Conservation (phyloP, 1,140 invertebrate species). For the Brachionus rubens region DNA sequence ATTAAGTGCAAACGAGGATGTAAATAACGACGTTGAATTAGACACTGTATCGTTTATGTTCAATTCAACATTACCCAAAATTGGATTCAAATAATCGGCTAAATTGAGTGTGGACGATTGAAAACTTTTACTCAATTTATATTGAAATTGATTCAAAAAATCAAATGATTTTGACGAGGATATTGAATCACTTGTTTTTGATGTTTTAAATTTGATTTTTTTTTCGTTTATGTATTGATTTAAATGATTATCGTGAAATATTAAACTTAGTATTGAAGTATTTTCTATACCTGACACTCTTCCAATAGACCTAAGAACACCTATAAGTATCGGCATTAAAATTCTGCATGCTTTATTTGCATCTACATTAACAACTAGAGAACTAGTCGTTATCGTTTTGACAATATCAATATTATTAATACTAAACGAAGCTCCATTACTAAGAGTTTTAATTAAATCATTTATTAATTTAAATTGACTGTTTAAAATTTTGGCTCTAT, state of each 20-base stretch:
- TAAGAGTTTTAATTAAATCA: conserved; percentile 48
- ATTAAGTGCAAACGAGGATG: conserved; percentile 17
- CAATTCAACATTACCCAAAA: conserved; percentile 11
- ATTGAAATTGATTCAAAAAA: background rate
- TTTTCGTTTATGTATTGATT: conserved; percentile 11
- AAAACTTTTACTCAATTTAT: background rate
- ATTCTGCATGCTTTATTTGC: conserved; percentile 27
- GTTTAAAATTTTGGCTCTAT: conserved; percentile 50
- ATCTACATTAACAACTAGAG: conserved; percentile 30
- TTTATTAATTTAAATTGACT: conserved; percentile 50
- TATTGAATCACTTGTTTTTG: conserved; percentile 15
- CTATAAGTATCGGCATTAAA: conserved; percentile 11
- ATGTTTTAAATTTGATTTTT: background rate
- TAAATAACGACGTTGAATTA: background rate
- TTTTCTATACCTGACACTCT: conserved; percentile 19
- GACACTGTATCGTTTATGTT: background rate
- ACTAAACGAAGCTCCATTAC: background rate
- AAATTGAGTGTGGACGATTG: conserved; percentile 9
- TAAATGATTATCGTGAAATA: conserved; percentile 35
- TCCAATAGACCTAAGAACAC: conserved; percentile 12
- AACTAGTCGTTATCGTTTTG: conserved; percentile 28
- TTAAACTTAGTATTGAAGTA: conserved; percentile 24
- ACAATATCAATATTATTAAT: conserved; percentile 42
- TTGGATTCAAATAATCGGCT: conserved; percentile 43
- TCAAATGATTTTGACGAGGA: background rate